Evolutionary conservation across 2,888 invertebrate species (phyloP).

Genomic region (Chloroclystis v-ata): DNA sequence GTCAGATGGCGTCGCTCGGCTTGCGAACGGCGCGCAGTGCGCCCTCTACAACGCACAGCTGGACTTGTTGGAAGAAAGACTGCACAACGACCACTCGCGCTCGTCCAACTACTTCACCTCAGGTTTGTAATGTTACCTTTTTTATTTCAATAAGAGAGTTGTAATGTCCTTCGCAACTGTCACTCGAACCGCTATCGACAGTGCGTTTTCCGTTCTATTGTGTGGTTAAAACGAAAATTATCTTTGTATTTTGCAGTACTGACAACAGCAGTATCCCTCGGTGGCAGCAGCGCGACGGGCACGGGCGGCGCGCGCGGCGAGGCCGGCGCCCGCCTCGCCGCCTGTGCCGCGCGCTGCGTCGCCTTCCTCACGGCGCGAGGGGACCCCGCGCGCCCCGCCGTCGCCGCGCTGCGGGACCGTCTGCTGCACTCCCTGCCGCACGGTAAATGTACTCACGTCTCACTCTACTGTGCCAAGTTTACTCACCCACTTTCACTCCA

Average conservation of each 20-base stretch:
- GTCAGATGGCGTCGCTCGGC: slow-evolving; percentile 35
- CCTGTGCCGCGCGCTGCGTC: slow-evolving; percentile 69
- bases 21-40: slow-evolving; percentile 72
- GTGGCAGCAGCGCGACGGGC: slow-evolving; percentile 41
- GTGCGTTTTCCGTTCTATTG: too few species aligned
- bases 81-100: slow-evolving; percentile 42
- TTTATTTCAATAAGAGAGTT: too few species aligned
- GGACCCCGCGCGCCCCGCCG: slow-evolving; percentile 45
- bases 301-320: slow-evolving; percentile 49
- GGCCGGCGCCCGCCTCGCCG: slow-evolving; percentile 73
- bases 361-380: slow-evolving; percentile 57
- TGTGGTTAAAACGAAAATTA: too few species aligned
- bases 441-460: slow-evolving; percentile 6
- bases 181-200: too few species aligned
- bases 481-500: too few species aligned
- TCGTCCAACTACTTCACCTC: slow-evolving; percentile 53
- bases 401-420: slow-evolving; percentile 62
- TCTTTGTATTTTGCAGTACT: too few species aligned
- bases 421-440: slow-evolving; percentile 65
- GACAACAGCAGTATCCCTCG: slow-evolving; percentile 53
- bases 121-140: slow-evolving; percentile 37
- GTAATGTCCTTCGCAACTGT: too few species aligned
- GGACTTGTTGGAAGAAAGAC: slow-evolving; percentile 64
- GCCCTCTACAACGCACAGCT: slow-evolving; percentile 75
- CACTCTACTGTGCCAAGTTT: too few species aligned